Conservation (phyloP, 2,888 invertebrate species). For the Amiota mariae region DNA sequence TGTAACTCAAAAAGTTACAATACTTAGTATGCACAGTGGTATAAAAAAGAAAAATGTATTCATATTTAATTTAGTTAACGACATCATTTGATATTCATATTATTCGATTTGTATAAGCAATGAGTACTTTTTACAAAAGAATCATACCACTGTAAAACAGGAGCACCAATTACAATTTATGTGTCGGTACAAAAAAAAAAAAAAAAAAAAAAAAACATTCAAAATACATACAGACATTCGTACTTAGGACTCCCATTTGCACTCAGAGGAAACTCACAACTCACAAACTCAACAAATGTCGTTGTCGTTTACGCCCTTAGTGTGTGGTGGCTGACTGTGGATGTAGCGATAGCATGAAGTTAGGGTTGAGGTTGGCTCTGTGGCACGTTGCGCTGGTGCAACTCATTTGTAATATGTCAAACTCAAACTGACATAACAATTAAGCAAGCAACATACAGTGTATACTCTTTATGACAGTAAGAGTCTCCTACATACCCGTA, state of each 20-base stretch:
- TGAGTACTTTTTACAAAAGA: not conserved
- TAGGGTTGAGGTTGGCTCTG: not conserved
- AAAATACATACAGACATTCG: not conserved
- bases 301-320: not conserved
- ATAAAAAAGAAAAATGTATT: no score
- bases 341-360: not conserved
- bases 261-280: not conserved
- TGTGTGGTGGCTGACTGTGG: not conserved
- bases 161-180: slow-evolving; percentile 13
- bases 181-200: not conserved
- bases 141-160: not conserved
- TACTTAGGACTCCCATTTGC: no score
- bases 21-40: not conserved
- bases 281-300: not conserved
- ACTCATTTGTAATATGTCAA: slow-evolving; percentile 42
- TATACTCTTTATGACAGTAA: slow-evolving; percentile 1
- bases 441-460: slow-evolving; percentile 32
- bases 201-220: not conserved
- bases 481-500: no score
- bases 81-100: not conserved
- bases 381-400: slow-evolving; percentile 19
- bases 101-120: not conserved
- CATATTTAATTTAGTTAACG: no score
- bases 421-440: slow-evolving; percentile 41
- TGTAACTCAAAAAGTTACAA: not conserved